Base-by-base conservation (phyloP, 2,797 vertebrate species). In the Falco cherrug region DNA sequence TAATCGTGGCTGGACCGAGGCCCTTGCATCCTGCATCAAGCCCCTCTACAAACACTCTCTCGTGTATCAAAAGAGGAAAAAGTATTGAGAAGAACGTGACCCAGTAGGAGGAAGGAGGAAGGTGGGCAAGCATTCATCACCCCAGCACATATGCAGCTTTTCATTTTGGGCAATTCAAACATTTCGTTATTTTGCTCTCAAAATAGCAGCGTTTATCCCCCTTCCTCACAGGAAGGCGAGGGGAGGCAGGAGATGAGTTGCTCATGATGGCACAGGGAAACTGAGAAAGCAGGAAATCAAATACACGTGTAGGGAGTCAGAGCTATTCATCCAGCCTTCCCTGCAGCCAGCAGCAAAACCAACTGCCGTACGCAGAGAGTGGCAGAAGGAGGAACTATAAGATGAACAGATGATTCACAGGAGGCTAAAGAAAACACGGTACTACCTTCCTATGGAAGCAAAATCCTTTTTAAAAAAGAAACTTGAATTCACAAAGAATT, bases 231-330 rank as follows among this genome's bases (percentile, higher is more conserved):
- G 64, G 19, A 35, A 31, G 74, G 84, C 8, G 13, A 81, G 71
- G 75, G 84, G 60, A 92, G 95, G 85, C 85, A 95, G 93, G 95
- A 95, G 82, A 93, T 79, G 93, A 77, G 51, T 95, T 29, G 91
- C 67, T 96, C 29, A 0, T 54, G 87, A 69, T 96, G 93, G 87
- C 89, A 87, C 33, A 80, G 89, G 13, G 10, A 33, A 64, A 15
- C 47, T 78, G 95, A 85, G 94, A 39, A 16, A 39, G 89, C 84
- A 93, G 87, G 89, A 91, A 89, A 91, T 56, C 13, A 67, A 50
- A 67, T 17, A 19, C 91, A 75, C 28, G 54, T 71, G 91, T 2
- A 12, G 84, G 87, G 75, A 88, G 85, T 7, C 73, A 75, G 91
- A 83, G 95, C 91, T 79, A 41, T 47, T 93, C 92, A 57, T 29